Percentiles rank a stretch among this genome's conserved stretches.
Evolutionary conservation across 2,113 vertebrate genomes (phyloP).

Genomic region (Chiloscyllium plagiosum): DNA sequence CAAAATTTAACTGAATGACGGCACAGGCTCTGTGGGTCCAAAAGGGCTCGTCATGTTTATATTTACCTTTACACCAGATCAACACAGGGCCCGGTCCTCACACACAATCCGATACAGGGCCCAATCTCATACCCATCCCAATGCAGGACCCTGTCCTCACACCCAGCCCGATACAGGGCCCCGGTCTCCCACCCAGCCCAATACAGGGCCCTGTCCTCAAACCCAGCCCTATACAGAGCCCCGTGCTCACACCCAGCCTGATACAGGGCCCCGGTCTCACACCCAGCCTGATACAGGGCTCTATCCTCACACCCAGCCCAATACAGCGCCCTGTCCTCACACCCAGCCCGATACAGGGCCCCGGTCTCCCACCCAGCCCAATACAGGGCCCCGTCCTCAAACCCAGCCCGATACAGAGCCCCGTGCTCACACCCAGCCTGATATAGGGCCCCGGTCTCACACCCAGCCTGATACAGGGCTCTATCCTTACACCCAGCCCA

Average conservation of each 20-base stretch:
- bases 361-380: no score
- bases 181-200: background rate
- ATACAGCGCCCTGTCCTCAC: no score
- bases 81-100: background rate
- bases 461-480: background rate
- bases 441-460: background rate
- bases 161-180: background rate
- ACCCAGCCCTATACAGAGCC: background rate
- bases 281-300: no score
- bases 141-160: background rate
- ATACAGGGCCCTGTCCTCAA: background rate
- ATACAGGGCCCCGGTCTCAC: no score
- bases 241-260: no score
- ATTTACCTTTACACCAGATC: background rate
- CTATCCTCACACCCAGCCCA: no score
- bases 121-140: background rate
- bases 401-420: no score
- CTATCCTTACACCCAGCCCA: background rate
- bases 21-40: background rate
- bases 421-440: background rate
- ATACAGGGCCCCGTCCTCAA: no score
- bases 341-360: no score
- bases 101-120: no score
- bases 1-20: background rate
- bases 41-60: background rate